Evolutionary conservation across 2,888 invertebrate genomes (phyloP), one percentile per base, ranked within the genome.

Genomic region (Rhagophthalmus giganteus): DNA sequence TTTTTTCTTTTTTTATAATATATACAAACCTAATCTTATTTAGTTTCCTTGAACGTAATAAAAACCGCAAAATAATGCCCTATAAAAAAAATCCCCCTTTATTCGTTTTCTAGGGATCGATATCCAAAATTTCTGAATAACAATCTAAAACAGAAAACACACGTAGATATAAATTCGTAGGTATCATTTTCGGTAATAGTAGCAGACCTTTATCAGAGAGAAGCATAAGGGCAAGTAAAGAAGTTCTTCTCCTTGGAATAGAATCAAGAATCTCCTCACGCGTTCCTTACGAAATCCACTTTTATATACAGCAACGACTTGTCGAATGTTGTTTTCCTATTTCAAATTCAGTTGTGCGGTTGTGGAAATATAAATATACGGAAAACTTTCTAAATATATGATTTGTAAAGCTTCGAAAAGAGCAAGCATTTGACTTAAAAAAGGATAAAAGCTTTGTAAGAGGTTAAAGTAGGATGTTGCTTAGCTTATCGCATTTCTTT

Each of bases 211-310:
- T 41, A 34, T 35, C 25, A 26, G 16, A 35, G n/a, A 20, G 15
- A 35, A 16, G 33, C 40, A 26, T 34, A 40, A 7, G 42, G 41
- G 42, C 30, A 42, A 42, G 42, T 41, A 41, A 27, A 30, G 25
- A 31, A 41, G 9, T 35, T 49, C 30, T 37, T 49, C 49, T 42
- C 49, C 49, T 49, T 37, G 24, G 41, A 42, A 42, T 42, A 35
- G 41, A 42, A 49, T 49, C 37, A 30, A 16, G 24, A 49, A 37
- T 42, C 42, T 42, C 35, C 49, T 49, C 49, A 49, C 49, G 49
- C 41, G 31, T 35, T 49, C 26, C 24, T 37, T 37, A 31, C 34
- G 35, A 49, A 49, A 49, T 49, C 49, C 37, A 49, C 49, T 49
- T 48, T 49, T 39, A 48, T 48, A 42, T 32, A 35, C 33, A 38